These are phyloP conservation scores for Gadus macrocephalus DNA, from an alignment of 2,113 vertebrate species.

Conservation along the genomic window DNA sequence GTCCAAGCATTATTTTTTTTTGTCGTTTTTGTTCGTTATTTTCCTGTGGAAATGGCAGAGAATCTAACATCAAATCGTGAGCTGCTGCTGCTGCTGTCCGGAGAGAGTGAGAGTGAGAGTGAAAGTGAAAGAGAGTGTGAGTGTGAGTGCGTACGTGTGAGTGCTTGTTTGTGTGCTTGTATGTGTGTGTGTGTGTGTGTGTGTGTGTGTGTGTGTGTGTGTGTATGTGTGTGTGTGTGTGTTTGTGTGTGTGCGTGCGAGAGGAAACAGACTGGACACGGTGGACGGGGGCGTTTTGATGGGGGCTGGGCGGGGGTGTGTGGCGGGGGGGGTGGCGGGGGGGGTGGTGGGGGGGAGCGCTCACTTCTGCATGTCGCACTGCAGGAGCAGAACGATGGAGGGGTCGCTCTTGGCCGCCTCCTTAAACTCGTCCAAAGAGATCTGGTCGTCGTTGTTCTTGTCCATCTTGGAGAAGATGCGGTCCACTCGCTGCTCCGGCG, in stretches of 20 bases:
- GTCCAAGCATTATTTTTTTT: constrained; percentile 84
- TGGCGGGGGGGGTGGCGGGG: background rate
- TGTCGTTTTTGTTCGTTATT: constrained; percentile 41
- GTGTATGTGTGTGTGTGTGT: no score
- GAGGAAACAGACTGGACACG: background rate
- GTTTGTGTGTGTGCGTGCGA: no score
- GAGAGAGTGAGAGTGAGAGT: constrained; percentile 51
- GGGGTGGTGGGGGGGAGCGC: constrained; percentile 35
- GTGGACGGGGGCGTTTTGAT: background rate
- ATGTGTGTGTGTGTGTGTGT: no score
- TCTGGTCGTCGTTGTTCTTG: constrained; percentile 99
- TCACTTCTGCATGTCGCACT: constrained; percentile 99
- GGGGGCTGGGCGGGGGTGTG: background rate
- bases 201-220: no score
- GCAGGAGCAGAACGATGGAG: constrained; percentile 98
- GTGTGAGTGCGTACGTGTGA: no score
- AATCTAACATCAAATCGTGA: constrained; percentile 88
- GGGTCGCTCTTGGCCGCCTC: constrained; percentile 98
- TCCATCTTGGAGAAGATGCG: constrained; percentile 99
- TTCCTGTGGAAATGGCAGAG: constrained; percentile 86
- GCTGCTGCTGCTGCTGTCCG: constrained; percentile 78
- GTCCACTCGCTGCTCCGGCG: constrained; percentile 95
- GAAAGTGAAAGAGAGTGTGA: background rate
- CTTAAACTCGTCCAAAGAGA: constrained; percentile 98
- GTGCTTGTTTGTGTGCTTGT: no score